Evolutionary conservation across 2,888 invertebrate genomes (phyloP), one percentile per base, ranked within the genome.

Genomic region (Ceramica pisi): DNA sequence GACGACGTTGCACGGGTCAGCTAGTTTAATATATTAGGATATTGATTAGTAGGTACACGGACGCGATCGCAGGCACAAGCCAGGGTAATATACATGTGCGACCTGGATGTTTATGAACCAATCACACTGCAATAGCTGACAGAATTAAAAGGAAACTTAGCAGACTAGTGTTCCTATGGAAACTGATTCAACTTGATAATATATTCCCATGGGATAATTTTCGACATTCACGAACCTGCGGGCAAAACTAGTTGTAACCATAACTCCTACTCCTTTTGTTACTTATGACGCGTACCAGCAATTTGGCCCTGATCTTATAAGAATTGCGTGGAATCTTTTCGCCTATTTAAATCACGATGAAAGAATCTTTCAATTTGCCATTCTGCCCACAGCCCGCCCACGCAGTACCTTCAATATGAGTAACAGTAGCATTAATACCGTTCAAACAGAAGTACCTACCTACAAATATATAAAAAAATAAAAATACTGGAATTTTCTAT

Each of bases 311-410:
- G 26, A 41, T 51, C 38, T 48, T 48, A 63, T 41, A 75, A 60
- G 48, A 75, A 76, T 60, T 69, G 31, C 48, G n/a, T 69, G 12
- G 38, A 76, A 48, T 60, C n/a, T 62, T 55, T 62, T 62, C 35
- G 65, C 41, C 59, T 71, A 64, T 62, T 66, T 71, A 71, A 77
- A 77, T 51, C 51, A 65, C 46, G 16, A 51, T 55, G 51, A 71
- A 71, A 61, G 51, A 65, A 76, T 76, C 41, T 62, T 66, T 71
- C 51, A 71, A 51, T 77, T 71, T 57, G 21, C 65, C 65, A 53
- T 41, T 77, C 71, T 60, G 38, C 46, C 64, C 56, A 71, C 71
- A 57, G 38, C 26, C 56, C 53, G 35, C 71, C 76, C 44, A 66
- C 71, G 62, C 46, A 65, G 35, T 56, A 66, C 65, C 57, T 71